phyloP scores from a whole-genome alignment of 2,888 invertebrate genomes.

The Invenusta paracnida region DNA sequence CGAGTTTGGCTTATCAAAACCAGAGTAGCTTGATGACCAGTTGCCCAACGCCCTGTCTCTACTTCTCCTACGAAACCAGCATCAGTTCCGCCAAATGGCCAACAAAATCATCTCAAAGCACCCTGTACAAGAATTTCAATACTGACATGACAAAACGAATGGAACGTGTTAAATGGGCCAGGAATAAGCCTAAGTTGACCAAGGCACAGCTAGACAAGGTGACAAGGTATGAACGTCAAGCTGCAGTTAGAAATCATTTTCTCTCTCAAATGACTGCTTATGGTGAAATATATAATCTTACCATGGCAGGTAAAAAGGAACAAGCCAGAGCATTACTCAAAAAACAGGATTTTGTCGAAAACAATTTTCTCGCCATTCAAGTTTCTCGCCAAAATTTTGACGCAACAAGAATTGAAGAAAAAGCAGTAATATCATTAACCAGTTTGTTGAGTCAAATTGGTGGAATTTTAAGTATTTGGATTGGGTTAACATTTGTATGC shows the following conservation, averaged over 20 bases:
- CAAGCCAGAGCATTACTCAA: background rate
- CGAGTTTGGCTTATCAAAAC: background rate
- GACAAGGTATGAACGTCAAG: no score
- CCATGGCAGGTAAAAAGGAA: background rate
- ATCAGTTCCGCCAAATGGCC: conserved; percentile 43
- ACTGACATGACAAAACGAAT: no score
- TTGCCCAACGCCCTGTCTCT: conserved; percentile 39
- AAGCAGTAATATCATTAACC: conserved; percentile 42
- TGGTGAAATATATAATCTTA: background rate
- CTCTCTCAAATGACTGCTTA: background rate
- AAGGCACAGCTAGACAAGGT: no score
- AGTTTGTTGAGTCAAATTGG: conserved; percentile 42
- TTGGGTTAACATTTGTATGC: conserved; percentile 43
- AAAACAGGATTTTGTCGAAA: conserved; percentile 40
- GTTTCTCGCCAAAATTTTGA: conserved; percentile 41
- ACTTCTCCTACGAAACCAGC: conserved; percentile 41
- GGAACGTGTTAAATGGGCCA: no score
- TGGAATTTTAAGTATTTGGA: conserved; percentile 43
- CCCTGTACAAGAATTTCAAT: background rate
- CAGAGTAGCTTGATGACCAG: no score
- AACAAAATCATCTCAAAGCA: conserved; percentile 37
- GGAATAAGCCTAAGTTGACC: no score
- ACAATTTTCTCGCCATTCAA: conserved; percentile 39
- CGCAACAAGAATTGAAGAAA: conserved; percentile 40
- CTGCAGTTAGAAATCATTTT: no score